Evolutionary conservation across 1,140 invertebrate genomes (phyloP), one percentile per base, ranked within the genome.

Genomic region (Colletes latitarsis): DNA sequence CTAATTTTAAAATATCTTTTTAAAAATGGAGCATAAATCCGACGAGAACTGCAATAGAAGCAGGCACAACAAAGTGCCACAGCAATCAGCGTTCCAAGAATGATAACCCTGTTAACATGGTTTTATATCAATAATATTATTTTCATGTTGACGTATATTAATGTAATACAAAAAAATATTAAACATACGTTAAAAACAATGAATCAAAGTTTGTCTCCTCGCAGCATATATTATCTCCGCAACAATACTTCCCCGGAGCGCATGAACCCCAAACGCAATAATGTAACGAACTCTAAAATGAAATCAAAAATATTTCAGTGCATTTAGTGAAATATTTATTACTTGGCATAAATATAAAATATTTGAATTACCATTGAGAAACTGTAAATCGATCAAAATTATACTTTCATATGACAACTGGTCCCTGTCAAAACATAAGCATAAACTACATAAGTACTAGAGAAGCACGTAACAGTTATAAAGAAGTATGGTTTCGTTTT

Each of bases 241-340:
- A 85, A 60, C 84, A 85, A 52, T 72, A 73, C 8, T 85, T 62
- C 19, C 39, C 52, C 19, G 62, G 55, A 4, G 78, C n/a, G 19
- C 83, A 86, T 6, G 67, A 52, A 14, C 84, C 84, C 83, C 83
- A 86, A 43, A 71, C 52, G 19, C 84, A 86, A 19, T 86, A 82
- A 77, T 78, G 57, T 10, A 70, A 41, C 4, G 49, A 67, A 21
- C n/a, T 60, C 84, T 86, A 55, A 57, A 82, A 82, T 10, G 43
- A 39, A 43, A 81, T 46, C 6, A 67, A 52, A 39, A 0, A 41
- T 8, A 17, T 43, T 49, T 58, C 0, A 19, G 3, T 12, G 2
- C 6, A 1, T 63, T 53, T n/a, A 39, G 21, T 3, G 10, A 21
- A 12, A 49, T 49, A 67, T 4, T 21, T 21, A 9, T 21, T n/a